Base-by-base conservation (phyloP, 92 coral and sea anemone species). In the Epizoanthus fatuus region DNA sequence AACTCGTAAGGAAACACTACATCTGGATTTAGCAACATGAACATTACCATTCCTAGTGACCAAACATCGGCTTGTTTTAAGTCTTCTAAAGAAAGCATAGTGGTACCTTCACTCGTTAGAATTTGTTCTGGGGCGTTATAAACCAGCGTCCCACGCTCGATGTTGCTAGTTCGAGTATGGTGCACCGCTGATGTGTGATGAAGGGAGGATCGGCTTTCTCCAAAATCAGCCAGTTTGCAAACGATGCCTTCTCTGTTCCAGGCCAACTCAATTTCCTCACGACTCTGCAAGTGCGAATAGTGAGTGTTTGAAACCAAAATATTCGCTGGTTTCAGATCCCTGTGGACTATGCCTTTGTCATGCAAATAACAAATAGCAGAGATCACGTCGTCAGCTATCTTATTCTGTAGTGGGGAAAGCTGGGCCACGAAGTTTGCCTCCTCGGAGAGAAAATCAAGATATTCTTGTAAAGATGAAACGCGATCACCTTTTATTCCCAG, bases 321-420 rank as follows among this genome's bases (percentile, higher is more conserved):
- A 64, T 65, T 81, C n/a, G 12, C 53, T 3, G 85, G 85, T 38
- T 81, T 81, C 16, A 66, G 68, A 63, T 65, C 85, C 51, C 85
- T 22, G 25, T 22, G 25, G 25, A 22, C 25, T 22, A 22, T 22
- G 25, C 25, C 25, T 22, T 22, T 22, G 25, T 22, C 25, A 22
- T 22, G 25, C 25, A 22, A 22, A 22, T 22, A 22, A 22, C 25
- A 22, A 22, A 22, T 22, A 22, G 25, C 25, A 22, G 57, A 77
- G 9, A 39, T 39, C 7, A 77, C 49, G 62, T 58, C 83, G 4
- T 39, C 17, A 2, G 69, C 49, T 11, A 77, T 77, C 37, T 77
- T 77, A 15, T 17, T 44, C 39, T 54, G 83, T 37, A 77, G 83
- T 7, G 58, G 13, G 8, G 83, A 29, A 42, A 77, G 39, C 29